Evolutionary conservation across 2,888 invertebrate genomes (phyloP), one percentile per base, ranked within the genome.

Genomic region (Phaedon cochleariae): DNA sequence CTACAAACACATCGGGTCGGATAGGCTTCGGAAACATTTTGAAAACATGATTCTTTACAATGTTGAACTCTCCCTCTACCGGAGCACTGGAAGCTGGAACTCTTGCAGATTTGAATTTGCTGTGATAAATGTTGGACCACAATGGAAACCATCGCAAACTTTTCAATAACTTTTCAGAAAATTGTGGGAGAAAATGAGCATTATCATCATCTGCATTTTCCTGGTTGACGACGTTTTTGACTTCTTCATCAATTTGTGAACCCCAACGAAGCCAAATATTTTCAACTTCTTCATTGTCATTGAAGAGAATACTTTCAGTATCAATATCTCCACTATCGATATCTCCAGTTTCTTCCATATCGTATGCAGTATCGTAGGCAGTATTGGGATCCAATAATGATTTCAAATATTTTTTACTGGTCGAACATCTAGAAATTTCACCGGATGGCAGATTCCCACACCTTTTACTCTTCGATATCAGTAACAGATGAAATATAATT

Each of bases 151-250:
- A 37, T 12, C 21, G 31, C 10, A 55, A 17, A 15, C 21, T 37
- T 37, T 20, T 55, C n/a, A 37, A 34, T 7, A 55, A 10, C 10
- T 37, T 55, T 0, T 37, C 21, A 15, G 21, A 18, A n/a, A 55
- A 37, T 37, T 55, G 34, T 4, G 55, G 55, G 20, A 55, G 37
- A 37, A n/a, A 55, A 1, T 55, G 55, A 10, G 55, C 55, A 37
- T 55, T 55, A 37, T 55, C 37, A 21, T 55, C 55, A 34, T 55
- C 55, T 17, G 34, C 55, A 55, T 10, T 37, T 55, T 55, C 37
- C 1, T 17, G 17, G 20, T 12, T 20, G 7, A 37, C 10, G 10
- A 55, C 17, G 12, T 37, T 55, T n/a, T 17, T n/a, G 7, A 20
- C 37, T 37, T 34, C 20, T 55, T 17, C 20, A 7, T 55, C n/a